Conservation (phyloP, 2,888 invertebrate genomes). For the Catocala nupta region DNA sequence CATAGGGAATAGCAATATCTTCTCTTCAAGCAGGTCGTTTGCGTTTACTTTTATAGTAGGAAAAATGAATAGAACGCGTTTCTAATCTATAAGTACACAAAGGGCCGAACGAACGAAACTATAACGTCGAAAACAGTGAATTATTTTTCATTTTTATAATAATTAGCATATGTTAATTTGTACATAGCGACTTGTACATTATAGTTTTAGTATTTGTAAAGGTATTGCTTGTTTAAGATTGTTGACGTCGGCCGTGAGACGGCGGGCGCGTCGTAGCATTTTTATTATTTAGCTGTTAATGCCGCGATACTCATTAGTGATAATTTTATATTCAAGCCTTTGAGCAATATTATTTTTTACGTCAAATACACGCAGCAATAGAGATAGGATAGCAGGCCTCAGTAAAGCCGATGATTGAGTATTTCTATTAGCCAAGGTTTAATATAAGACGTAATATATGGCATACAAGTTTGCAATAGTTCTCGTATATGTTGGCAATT, state of each 20-base stretch:
- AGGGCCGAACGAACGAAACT: no score
- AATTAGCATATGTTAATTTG: conserved; percentile 31
- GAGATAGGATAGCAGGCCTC: no score
- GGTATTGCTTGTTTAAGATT: conserved; percentile 24
- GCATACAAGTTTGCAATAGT: no score
- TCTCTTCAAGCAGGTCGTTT: no score
- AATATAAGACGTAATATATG: no score
- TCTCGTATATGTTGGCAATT: no score
- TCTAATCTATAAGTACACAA: no score
- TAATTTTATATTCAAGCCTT: conserved; percentile 41
- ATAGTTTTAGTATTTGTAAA: conserved; percentile 30
- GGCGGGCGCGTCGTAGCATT: conserved; percentile 29
- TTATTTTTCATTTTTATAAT: conserved; percentile 23
- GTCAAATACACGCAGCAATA: conserved; percentile 18
- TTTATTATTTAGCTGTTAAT: conserved; percentile 38
- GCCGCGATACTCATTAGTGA: conserved; percentile 57
- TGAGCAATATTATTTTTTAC: conserved; percentile 45
- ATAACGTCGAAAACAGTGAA: conserved; percentile 18
- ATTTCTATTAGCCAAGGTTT: no score
- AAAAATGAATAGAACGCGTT: no score
- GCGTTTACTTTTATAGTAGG: no score
- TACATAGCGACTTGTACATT: conserved; percentile 40
- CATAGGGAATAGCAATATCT: no score
- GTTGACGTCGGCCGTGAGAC: conserved; percentile 31
- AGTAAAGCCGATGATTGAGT: no score